Evolutionary conservation across 2,888 invertebrate genomes (phyloP), one percentile per base, ranked within the genome.

Genomic region (Vannuccia rotundouncinata): DNA sequence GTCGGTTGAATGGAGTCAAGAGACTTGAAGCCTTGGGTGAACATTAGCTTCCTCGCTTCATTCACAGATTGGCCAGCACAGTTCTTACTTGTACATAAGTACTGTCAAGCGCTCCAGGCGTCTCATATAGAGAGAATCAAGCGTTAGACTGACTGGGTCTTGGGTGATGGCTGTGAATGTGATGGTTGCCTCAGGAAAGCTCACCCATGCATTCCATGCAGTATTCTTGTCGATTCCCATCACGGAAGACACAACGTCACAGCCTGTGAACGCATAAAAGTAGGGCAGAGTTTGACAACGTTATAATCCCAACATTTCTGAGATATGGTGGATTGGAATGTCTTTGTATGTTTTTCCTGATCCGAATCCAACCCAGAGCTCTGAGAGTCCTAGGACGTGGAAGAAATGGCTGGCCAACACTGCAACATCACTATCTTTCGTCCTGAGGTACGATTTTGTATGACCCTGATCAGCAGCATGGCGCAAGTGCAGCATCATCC

Each of bases 391-490:
- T 59, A 59, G 59, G n/a, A 13, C 59, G 59, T 45, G 73, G 73
- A 73, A 73, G 73, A 73, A 73, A 73, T 73, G 73, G 29, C 10
- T 73, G 73, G 73, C 73, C 73, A 73, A 73, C 73, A 73, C 77
- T 25, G n/a, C 73, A 73, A 73, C 73, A 73, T 73, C 73, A 73
- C 73, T 73, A 73, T 73, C 73, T 73, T 10, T n/a, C 5, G 73
- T 73, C 73, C 73, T 73, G 27, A 73, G 73, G 73, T 73, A 73
- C 73, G 73, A 5, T 27, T 73, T 73, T 27, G 27, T 73, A 73
- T 73, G 73, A 73, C 73, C 73, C 73, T 73, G 73, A 27, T 73
- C 73, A 73, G 73, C 73, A 73, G 73, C 73, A 73, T 73, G 73
- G 27, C 73, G 73, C 45, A 73, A 73, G 73, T 73, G 27, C 10